A percentile compares a stretch with the other conserved stretches of the same genome.
These are phyloP conservation scores for Scaptomyza reducta DNA, from an alignment of 2,888 invertebrate genomes.

Conservation along the genomic window DNA sequence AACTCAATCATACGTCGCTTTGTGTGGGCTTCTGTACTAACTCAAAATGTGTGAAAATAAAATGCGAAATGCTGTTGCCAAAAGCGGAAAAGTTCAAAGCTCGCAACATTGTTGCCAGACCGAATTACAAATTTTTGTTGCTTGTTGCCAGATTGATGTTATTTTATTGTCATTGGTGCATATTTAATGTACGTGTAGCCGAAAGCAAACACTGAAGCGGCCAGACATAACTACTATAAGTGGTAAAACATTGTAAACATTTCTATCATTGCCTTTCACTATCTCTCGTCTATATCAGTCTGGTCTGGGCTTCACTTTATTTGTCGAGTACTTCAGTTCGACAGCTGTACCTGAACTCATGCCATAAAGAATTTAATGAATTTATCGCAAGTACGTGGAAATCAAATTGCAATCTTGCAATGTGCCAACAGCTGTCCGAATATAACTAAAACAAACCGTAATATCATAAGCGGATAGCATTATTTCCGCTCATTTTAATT, in stretches of 20 bases:
- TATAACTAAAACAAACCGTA: not conserved
- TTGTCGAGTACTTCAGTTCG: constrained; percentile 67
- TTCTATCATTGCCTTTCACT: constrained; percentile 60
- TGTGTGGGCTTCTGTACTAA: constrained; percentile 57
- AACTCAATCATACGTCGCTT: constrained; percentile 45
- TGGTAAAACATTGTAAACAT: constrained; percentile 56
- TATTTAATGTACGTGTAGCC: constrained; percentile 30
- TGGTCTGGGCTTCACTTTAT: constrained; percentile 38
- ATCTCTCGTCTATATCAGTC: constrained; percentile 37
- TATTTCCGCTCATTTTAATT: constrained; percentile 68
- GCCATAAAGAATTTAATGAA: constrained; percentile 35
- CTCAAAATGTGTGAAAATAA: constrained; percentile 48
- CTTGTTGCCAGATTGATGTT: constrained; percentile 21
- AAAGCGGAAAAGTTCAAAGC: constrained; percentile 67
- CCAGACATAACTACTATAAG: constrained; percentile 36
- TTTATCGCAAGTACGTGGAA: constrained; percentile 37
- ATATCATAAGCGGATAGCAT: constrained; percentile 58
- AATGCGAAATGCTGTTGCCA: constrained; percentile 58
- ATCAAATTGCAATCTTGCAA: constrained; percentile 55
- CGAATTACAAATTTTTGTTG: not conserved
- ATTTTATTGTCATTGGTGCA: not conserved
- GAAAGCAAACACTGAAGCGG: constrained; percentile 30
- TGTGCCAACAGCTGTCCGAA: constrained; percentile 50
- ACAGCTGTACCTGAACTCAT: constrained; percentile 64
- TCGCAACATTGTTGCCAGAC: constrained; percentile 60